Evolutionary conservation across 2,797 vertebrate genomes (phyloP).

Genomic region (Oophaga sylvatica): DNA sequence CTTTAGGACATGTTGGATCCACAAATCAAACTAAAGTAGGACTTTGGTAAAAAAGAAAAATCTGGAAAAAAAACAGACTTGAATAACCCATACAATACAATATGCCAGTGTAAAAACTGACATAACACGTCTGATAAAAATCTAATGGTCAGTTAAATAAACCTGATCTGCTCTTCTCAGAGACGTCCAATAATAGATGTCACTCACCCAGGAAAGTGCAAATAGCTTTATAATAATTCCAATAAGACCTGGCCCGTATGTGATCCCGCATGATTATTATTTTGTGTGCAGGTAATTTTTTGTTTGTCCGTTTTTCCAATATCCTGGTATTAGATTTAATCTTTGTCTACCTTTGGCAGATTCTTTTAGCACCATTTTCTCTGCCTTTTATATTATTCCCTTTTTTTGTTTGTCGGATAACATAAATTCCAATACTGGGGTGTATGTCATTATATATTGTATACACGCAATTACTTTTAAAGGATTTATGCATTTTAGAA

Average conservation of each 20-base stretch:
- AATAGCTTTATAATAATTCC: neutral
- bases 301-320: constrained; percentile 9
- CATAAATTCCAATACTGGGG: neutral
- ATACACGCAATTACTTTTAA: too few relatives aligned
- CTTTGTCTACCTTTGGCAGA: neutral
- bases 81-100: too few relatives aligned
- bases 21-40: too few relatives aligned
- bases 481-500: too few relatives aligned
- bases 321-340: constrained; percentile 20
- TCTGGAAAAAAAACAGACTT: too few relatives aligned
- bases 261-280: neutral
- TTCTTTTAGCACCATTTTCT: constrained; percentile 5
- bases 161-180: neutral
- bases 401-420: neutral
- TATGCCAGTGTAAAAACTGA: too few relatives aligned
- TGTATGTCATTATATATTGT: neutral
- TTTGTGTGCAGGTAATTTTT: neutral
- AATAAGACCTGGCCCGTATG: neutral
- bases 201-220: neutral
- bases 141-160: too few relatives aligned
- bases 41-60: too few relatives aligned
- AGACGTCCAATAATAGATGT: neutral
- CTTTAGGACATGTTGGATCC: too few relatives aligned
- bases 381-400: neutral
- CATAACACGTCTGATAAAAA: too few relatives aligned